Evolutionary conservation across 2,888 invertebrate species (phyloP), one percentile per base, ranked within the genome.

Genomic region (Xylophagus ater): DNA sequence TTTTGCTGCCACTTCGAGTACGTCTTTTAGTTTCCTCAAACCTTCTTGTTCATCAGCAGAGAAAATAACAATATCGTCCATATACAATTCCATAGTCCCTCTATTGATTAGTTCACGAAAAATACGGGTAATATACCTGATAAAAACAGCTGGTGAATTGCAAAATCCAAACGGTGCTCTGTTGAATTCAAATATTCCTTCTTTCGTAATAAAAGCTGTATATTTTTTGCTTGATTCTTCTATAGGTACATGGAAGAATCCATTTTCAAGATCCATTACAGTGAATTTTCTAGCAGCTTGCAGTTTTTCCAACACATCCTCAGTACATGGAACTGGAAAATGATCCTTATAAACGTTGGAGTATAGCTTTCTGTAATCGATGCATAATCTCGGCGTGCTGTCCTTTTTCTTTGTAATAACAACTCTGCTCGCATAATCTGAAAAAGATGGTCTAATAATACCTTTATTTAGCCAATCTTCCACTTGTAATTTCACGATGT

Each of bases 321-420:
- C 44, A 9, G 43, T 44, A 9, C 42, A 19, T 7, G 43, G 42
- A 14, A 46, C 41, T 29, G 45, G 47, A 19, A 39, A 46, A 21
- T 37, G 34, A 18, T 43, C 41, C 7, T 33, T 41, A 1, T 37
- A 24, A 12, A 41, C 42, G 36, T 43, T 39, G 9, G 9, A 24
- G 18, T 45, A 43, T 20, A 45, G 28, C 15, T 43, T 23, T 13
- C 42, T 24, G 23, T 34, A 43, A 30, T 46, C 44, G 13, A 44
- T 29, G 30, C 42, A 42, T 13, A 41, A 12, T 13, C 46, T 23
- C 12, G 24, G 10, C 9, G 41, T 18, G 10, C 41, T 34, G 13
- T 45, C 39, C 26, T 45, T 45, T 19, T 43, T 36, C 14, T 35
- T 46, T 2, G 41, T 36, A 2, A 41, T 4, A 5, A 40, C 34